phyloP scores from a whole-genome alignment of 2,797 vertebrate genomes.

The Halcyon chelicuti region DNA sequence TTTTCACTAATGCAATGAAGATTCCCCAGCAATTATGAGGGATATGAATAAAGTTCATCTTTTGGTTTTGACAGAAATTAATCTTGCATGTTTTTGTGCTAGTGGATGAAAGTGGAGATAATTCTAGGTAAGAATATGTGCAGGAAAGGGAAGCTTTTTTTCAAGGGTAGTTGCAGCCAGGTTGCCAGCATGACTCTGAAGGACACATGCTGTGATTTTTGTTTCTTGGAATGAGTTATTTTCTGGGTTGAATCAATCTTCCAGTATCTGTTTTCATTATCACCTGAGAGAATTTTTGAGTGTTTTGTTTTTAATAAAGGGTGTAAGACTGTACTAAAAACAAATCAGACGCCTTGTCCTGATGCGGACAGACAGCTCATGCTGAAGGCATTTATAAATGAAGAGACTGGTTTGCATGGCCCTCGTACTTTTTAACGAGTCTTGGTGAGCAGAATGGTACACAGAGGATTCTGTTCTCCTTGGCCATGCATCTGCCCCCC shows the following conservation, averaged over 20 bases:
- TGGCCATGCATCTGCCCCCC: neutral
- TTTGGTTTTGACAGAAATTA: neutral
- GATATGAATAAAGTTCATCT: neutral
- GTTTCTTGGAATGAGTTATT: neutral
- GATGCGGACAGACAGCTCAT: neutral
- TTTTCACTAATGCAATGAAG: neutral
- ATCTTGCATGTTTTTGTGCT: neutral
- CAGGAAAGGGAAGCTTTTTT: neutral
- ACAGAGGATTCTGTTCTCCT: neutral
- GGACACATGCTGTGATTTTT: neutral
- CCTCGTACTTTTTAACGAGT: too few species aligned
- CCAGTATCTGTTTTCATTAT: neutral
- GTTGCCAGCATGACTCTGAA: neutral
- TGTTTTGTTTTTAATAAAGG: neutral
- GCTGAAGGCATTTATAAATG: neutral
- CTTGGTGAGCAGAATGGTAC: neutral
- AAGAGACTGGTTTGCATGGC: neutral
- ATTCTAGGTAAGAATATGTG: neutral
- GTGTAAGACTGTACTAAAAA: neutral
- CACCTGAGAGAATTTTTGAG: neutral
- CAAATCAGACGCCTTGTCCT: too few species aligned
- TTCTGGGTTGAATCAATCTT: neutral
- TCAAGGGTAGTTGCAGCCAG: neutral
- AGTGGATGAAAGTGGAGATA: neutral
- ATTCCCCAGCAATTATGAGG: neutral